A percentile compares a stretch with the other conserved stretches of the same genome.
These are phyloP conservation scores for Siderastrea siderea DNA, from an alignment of 92 coral and sea anemone species.

Conservation along the genomic window DNA sequence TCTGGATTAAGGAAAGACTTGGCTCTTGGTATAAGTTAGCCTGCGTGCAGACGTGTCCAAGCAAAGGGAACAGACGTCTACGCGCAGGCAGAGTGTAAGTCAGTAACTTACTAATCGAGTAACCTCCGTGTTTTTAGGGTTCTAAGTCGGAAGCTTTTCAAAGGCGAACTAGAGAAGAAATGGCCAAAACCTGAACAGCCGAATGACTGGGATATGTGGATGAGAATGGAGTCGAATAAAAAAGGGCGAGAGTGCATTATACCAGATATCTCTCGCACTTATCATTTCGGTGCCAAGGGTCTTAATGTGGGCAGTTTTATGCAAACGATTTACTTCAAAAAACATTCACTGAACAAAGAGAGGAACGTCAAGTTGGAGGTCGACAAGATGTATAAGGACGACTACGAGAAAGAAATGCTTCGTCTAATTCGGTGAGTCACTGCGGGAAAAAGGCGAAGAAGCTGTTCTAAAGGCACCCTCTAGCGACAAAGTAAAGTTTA, in stretches of 20 bases:
- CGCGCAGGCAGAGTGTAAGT: too few relatives aligned
- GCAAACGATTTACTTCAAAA: conserved; percentile 71
- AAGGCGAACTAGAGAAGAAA: conserved; percentile 78
- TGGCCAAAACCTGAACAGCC: conserved; percentile 80
- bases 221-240: conserved; percentile 44
- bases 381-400: conserved; percentile 57
- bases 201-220: conserved; percentile 92
- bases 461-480: too few relatives aligned
- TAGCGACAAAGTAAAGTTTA: too few relatives aligned
- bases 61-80: too few relatives aligned
- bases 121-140: conserved; percentile 54
- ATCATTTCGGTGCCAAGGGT: conserved; percentile 89
- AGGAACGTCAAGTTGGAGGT: conserved; percentile 67
- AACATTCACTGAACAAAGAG: conserved; percentile 69
- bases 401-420: conserved; percentile 75
- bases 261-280: conserved; percentile 88
- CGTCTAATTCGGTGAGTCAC: conserved; percentile 70
- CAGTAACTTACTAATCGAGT: too few relatives aligned
- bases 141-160: conserved; percentile 77
- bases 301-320: conserved; percentile 73
- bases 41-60: too few relatives aligned
- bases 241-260: conserved; percentile 85
- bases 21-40: too few relatives aligned
- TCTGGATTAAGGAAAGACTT: too few relatives aligned
- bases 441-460: background rate